Evolutionary conservation across 2,113 vertebrate species (phyloP), one percentile per base, ranked within the genome.

Genomic region (Triplophysa siluroides): DNA sequence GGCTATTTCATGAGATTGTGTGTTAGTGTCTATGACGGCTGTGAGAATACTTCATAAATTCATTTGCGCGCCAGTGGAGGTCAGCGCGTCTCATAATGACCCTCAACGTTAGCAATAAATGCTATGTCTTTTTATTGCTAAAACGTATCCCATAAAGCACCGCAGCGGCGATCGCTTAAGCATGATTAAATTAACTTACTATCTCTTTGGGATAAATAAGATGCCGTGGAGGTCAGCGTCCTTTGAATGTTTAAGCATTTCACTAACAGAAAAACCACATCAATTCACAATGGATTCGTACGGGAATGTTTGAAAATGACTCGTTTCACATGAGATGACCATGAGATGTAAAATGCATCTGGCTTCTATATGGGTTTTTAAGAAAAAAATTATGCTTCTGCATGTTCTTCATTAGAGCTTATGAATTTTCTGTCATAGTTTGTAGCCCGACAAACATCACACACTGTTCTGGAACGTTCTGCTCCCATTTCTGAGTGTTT

Each of bases 381-480:
- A 75, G 38, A 62, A 19, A 47, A 75, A 63, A 24, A 21, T 61
- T 56, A 19, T 1, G 33, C 54, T 43, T 11, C 47, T 50, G 7
- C 52, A 19, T 18, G 16, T 18, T 18, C 16, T 21, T 21, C 54
- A 10, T 58, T 21, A 58, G 60, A 41, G 54, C 13, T 73, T 26
- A 56, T 70, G 43, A 33, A 41, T 23, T 24, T 67, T 21, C 29
- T 60, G 71, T 74, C 71, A 43, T 52, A 14, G 19, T 74, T 19
- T 45, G 43, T 45, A 58, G 26, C 52, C 33, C 12, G 8, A n/a
- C 54, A 74, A 43, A 74, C 54, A 74, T 75, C 73, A 62, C 73
- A 58, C 63, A 66, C 18, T 50, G 33, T 67, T 81, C 64, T 81
- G 63, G 63, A 81, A 75, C 66, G 26, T 62, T 47, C 63, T 80